Evolutionary conservation across 2,797 vertebrate genomes (phyloP), one percentile per base, ranked within the genome.

Genomic region (Falco berigora): DNA sequence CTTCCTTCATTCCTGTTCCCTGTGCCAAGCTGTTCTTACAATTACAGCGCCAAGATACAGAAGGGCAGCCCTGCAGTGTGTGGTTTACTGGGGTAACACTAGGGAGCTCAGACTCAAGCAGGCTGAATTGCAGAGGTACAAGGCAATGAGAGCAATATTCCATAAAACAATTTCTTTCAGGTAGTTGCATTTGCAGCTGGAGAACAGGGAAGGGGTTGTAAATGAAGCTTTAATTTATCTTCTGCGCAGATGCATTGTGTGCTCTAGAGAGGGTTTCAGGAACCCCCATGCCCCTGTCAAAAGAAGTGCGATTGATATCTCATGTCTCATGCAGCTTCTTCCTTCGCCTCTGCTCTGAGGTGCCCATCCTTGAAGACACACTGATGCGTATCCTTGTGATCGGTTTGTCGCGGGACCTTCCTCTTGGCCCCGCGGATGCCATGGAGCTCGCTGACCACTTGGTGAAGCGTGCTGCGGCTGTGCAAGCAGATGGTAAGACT

Each of bases 391-490:
- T 99, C 86, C 98, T 99, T 3, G 99, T 99, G 84, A 99, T 99
- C 0, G 99, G 99, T 6, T 96, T 99, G 93, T 99, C 99, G 0
- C 98, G 99, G 7, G 99, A 99, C 80, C 98, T 99, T 56, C 99
- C 99, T 1, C 98, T 99, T 4, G 99, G 99, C 71, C 99, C 99
- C 0, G 99, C 99, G 0, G 99, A 99, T 0, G 99, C 99, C 96
- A 99, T 99, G 99, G 99, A 99, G 97, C 98, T 99, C 0, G 99
- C 99, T 0, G 99, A 99, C 97, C 99, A 99, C 97, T 97, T 99
- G 94, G 99, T 99, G 74, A 99, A 99, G 95, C 98, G 99, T 58
- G 99, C 99, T 0, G 99, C 99, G 0, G 99, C 99, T 2, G 99
- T 98, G 92, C 99, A 99, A 94, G 99, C 99, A 0, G 99, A 99